Conservation (phyloP, 2,797 vertebrate species). For the Steatocranus sp. region DNA sequence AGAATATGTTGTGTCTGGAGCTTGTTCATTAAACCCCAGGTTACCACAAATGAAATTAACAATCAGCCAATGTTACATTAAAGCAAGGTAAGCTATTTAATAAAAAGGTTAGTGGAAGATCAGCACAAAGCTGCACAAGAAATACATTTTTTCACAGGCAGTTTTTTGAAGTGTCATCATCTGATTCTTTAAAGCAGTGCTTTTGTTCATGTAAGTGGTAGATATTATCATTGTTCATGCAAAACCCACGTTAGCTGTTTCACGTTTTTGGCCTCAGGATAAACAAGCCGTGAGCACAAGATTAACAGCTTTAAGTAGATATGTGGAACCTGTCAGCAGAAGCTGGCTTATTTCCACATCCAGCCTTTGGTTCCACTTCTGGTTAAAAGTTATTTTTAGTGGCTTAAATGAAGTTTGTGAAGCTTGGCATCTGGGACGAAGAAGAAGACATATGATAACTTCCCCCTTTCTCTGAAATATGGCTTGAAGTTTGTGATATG, state of each 20-base stretch:
- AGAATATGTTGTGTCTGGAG: not conserved
- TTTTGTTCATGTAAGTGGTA: not conserved
- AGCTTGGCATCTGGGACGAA: not conserved
- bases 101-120: not conserved
- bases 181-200: not conserved
- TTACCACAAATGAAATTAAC: not conserved
- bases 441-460: not conserved
- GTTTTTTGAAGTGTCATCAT: not conserved
- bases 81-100: not conserved
- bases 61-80: not conserved
- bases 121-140: not conserved
- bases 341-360: not conserved
- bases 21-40: not conserved
- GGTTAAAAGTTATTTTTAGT: not conserved
- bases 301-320: not conserved
- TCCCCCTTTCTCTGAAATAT: not conserved
- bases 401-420: not conserved
- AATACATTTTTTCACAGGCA: not conserved
- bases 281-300: not conserved
- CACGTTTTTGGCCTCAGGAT: not conserved
- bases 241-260: not conserved
- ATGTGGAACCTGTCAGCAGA: not conserved
- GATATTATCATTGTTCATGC: fast-evolving
- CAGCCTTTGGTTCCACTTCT: not conserved
- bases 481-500: not conserved